Conservation (phyloP, 1,140 invertebrate species). For the Drosophila serrata region DNA sequence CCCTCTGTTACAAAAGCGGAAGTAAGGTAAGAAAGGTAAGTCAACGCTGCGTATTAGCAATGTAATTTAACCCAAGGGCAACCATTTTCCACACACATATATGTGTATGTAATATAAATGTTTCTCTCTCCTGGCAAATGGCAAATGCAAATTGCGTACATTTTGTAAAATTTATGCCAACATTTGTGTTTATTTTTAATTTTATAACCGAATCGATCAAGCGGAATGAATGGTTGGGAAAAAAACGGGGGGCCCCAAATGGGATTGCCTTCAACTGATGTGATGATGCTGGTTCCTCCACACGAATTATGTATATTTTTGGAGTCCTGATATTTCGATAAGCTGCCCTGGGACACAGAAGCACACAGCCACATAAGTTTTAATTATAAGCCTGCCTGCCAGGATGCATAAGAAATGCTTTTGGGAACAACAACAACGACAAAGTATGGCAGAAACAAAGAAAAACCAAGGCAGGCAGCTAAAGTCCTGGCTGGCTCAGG, state of each 20-base stretch:
- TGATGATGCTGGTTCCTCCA: slow-evolving; percentile 1
- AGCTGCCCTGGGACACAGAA: slow-evolving; percentile 21
- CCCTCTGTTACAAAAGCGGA: background rate
- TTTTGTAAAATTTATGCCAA: slow-evolving; percentile 66
- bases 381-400: slow-evolving; percentile 63
- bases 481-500: slow-evolving; percentile 44
- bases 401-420: slow-evolving; percentile 37
- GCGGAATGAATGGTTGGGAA: slow-evolving; percentile 41
- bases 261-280: slow-evolving; percentile 36
- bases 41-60: slow-evolving; percentile 66
- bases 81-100: slow-evolving; percentile 8
- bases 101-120: slow-evolving; percentile 36
- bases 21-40: slow-evolving; percentile 40
- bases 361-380: slow-evolving; percentile 66
- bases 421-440: slow-evolving; percentile 1
- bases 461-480: slow-evolving; percentile 27
- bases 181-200: slow-evolving; percentile 80
- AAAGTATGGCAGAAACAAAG: slow-evolving; percentile 1
- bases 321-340: slow-evolving; percentile 17
- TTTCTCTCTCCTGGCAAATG: slow-evolving; percentile 22
- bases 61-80: slow-evolving; percentile 67
- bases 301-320: slow-evolving; percentile 20
- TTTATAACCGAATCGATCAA: slow-evolving; percentile 77
- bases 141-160: slow-evolving; percentile 71
- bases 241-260: slow-evolving; percentile 33